Percentiles rank a stretch among this genome's conserved stretches.
phyloP scores from a whole-genome alignment of 2,113 vertebrate species.

The Labeo catla region DNA sequence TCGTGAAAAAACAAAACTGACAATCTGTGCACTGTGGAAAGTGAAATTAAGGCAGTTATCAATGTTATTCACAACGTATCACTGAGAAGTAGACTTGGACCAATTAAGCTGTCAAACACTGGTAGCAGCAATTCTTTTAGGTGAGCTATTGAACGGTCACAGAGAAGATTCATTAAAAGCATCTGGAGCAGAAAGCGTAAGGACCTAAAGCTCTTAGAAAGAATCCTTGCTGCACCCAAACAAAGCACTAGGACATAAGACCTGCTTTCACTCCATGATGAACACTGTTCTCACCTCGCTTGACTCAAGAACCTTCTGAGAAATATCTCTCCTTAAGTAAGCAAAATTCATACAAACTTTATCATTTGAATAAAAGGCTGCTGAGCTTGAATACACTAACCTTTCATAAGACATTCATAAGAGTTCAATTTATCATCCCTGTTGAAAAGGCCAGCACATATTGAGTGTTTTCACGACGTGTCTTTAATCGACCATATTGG shows the following conservation, averaged over 20 bases:
- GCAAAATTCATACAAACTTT: not conserved
- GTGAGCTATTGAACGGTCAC: not conserved
- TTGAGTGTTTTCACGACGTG: no score
- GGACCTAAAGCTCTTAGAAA: not conserved
- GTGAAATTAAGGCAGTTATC: not conserved
- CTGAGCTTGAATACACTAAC: not conserved
- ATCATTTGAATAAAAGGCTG: not conserved
- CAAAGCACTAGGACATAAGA: not conserved
- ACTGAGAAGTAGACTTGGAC: not conserved
- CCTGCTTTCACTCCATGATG: not conserved
- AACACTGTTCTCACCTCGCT: not conserved
- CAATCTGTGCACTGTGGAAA: not conserved
- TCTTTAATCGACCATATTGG: no score
- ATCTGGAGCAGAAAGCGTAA: slow-evolving; percentile 4
- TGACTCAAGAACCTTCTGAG: not conserved
- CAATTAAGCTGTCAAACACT: slow-evolving; percentile 28
- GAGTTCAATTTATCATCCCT: not conserved
- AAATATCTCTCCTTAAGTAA: not conserved
- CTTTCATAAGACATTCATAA: not conserved
- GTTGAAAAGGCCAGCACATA: not conserved
- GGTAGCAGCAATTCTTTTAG: slow-evolving; percentile 3
- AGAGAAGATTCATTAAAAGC: slow-evolving; percentile 4
- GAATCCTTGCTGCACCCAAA: not conserved
- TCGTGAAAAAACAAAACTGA: not conserved
- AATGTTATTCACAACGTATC: not conserved